phyloP scores from a whole-genome alignment of 1,140 invertebrate species.

The Episyrphus balteatus region DNA sequence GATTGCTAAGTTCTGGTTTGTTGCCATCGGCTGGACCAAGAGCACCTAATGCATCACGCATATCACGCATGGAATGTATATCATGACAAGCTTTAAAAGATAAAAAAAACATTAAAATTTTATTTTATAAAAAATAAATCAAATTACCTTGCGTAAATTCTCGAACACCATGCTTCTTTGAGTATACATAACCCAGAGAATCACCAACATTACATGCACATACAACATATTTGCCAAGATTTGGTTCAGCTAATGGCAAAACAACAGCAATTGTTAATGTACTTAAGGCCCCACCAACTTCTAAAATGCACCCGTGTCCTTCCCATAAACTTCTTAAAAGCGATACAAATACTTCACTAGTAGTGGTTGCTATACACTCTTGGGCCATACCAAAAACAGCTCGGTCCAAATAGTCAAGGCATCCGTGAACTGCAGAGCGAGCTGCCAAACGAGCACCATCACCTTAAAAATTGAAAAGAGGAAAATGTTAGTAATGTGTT shows the following conservation, averaged over 20 bases:
- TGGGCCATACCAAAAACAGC: constrained; percentile 48
- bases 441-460: constrained; percentile 80
- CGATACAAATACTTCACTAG: constrained; percentile 62
- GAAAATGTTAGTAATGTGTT: no score
- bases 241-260: constrained; percentile 43
- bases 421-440: constrained; percentile 76
- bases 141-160: constrained; percentile 56
- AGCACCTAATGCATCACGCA: constrained; percentile 83
- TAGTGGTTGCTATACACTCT: constrained; percentile 26
- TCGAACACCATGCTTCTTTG: constrained; percentile 57
- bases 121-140: constrained; percentile 2
- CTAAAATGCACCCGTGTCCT: constrained; percentile 76
- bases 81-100: constrained; percentile 66
- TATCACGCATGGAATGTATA: constrained; percentile 76
- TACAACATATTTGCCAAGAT: constrained; percentile 52
- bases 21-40: constrained; percentile 78
- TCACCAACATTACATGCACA: constrained; percentile 90
- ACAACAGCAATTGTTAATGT: constrained; percentile 74
- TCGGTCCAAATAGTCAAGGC: constrained; percentile 73
- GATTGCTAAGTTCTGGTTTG: constrained; percentile 81
- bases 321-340: constrained; percentile 75
- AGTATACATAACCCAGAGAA: constrained; percentile 80
- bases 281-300: constrained; percentile 76
- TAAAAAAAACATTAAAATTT: neutral
- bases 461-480: constrained; percentile 34